Conservation (phyloP, 2,113 vertebrate genomes). For the Malurus melanocephalus region DNA sequence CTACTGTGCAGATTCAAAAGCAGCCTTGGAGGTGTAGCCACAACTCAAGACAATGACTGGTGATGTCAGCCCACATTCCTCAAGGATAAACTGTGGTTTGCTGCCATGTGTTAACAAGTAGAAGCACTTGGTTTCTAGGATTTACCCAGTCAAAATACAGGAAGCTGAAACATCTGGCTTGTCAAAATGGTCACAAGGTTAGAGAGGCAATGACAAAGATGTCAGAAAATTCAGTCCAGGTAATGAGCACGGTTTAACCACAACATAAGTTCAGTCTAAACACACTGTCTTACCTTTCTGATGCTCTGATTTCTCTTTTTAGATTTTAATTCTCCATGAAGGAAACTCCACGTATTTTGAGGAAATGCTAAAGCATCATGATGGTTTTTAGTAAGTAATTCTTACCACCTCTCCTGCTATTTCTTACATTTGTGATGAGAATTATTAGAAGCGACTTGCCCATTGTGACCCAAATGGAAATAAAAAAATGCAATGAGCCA, state of each 20-base stretch:
- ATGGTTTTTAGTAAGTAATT: background rate
- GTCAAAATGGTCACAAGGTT: background rate
- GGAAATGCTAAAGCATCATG: background rate
- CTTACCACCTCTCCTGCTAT: background rate
- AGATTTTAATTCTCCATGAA: background rate
- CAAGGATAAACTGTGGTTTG: background rate
- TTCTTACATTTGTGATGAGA: conserved; percentile 6
- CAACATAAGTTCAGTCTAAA: background rate
- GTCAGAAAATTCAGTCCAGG: background rate
- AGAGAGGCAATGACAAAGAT: background rate
- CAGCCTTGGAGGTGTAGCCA: background rate
- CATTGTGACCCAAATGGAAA: conserved; percentile 55
- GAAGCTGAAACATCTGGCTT: background rate
- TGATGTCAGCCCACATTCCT: background rate
- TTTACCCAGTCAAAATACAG: background rate
- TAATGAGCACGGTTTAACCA: background rate
- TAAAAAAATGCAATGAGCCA: conserved; percentile 45
- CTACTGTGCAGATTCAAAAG: background rate
- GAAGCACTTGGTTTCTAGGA: background rate
- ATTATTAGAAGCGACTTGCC: conserved; percentile 43
- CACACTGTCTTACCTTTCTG: background rate
- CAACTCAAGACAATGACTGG: background rate
- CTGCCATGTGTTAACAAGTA: background rate
- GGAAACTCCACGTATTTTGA: background rate
- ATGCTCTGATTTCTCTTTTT: background rate